These are phyloP conservation scores for Odontocerum albicorne DNA, from an alignment of 2,888 invertebrate genomes.

Conservation along the genomic window DNA sequence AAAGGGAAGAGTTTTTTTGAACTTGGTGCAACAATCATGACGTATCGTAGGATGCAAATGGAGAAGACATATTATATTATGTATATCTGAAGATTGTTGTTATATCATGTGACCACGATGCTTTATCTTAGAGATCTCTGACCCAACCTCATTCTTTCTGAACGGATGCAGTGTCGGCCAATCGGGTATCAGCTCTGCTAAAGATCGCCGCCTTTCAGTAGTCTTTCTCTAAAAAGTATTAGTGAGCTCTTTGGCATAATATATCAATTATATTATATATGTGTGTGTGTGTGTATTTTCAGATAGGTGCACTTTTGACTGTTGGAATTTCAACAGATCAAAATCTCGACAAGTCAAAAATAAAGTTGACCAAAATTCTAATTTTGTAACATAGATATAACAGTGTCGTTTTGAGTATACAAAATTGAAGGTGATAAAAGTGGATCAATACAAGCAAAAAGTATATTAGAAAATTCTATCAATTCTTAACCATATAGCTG, in stretches of 20 bases:
- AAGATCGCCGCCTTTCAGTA: conserved; percentile 75
- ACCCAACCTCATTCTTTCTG: conserved; percentile 84
- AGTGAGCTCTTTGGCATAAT: not conserved
- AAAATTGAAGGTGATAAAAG: too few species aligned
- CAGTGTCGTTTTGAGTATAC: too few species aligned
- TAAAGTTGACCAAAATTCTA: too few species aligned
- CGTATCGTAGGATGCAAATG: not conserved
- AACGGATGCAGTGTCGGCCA: conserved; percentile 90
- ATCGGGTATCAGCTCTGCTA: conserved; percentile 95
- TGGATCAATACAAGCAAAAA: too few species aligned
- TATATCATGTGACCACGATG: not conserved
- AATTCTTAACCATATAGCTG: too few species aligned
- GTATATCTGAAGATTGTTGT: not conserved
- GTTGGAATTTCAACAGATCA: too few species aligned
- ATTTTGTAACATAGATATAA: too few species aligned
- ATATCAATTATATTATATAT: not conserved
- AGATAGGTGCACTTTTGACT: too few species aligned
- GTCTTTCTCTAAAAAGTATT: conserved; percentile 39
- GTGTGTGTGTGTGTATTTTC: too few species aligned
- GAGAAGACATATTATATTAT: not conserved
- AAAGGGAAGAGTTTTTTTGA: too few species aligned
- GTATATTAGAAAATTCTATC: too few species aligned
- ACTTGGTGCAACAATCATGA: conserved; percentile 1
- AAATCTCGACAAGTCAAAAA: too few species aligned
- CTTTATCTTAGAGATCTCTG: conserved; percentile 24